A percentile compares a stretch with the other conserved stretches of the same genome.
These are phyloP conservation scores for Cyanistes caeruleus DNA, from an alignment of 2,113 vertebrate genomes.

Conservation along the genomic window DNA sequence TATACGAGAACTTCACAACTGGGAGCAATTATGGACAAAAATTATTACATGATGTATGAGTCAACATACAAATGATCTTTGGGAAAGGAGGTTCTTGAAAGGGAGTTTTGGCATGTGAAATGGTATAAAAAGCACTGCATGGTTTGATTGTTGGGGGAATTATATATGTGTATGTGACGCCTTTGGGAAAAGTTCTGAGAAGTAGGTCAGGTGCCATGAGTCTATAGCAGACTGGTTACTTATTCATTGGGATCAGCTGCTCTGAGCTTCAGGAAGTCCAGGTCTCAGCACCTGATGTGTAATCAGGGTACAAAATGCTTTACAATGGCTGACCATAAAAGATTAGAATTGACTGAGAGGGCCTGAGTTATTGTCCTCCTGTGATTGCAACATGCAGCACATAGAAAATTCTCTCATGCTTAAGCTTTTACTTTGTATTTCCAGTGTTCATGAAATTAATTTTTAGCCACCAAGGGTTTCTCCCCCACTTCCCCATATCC, in stretches of 20 bases:
- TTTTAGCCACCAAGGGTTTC: conserved; percentile 28
- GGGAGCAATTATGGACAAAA: conserved; percentile 50
- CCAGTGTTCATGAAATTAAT: conserved; percentile 34
- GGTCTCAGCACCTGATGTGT: conserved; percentile 59
- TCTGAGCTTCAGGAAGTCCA: conserved; percentile 54
- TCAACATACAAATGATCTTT: conserved; percentile 44
- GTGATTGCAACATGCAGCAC: conserved; percentile 12
- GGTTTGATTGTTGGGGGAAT: conserved; percentile 26
- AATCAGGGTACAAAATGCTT: conserved; percentile 33
- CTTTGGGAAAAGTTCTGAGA: conserved; percentile 45
- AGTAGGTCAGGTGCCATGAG: conserved; percentile 44
- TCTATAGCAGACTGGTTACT: conserved; percentile 31
- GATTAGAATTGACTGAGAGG: conserved; percentile 43
- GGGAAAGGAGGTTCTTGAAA: conserved; percentile 40
- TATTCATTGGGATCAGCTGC: conserved; percentile 61
- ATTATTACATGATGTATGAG: conserved; percentile 42
- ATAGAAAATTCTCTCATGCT: conserved; percentile 38
- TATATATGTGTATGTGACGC: conserved; percentile 7
- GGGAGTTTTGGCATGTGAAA: neutral
- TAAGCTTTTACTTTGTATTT: conserved; percentile 38
- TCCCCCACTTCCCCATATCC: neutral
- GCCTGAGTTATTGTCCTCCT: conserved; percentile 60
- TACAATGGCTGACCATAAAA: conserved; percentile 41
- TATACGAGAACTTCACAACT: conserved; percentile 22
- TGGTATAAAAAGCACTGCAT: neutral